Base-by-base conservation (phyloP, 2,113 vertebrate species). In the Glareola pratincola region DNA sequence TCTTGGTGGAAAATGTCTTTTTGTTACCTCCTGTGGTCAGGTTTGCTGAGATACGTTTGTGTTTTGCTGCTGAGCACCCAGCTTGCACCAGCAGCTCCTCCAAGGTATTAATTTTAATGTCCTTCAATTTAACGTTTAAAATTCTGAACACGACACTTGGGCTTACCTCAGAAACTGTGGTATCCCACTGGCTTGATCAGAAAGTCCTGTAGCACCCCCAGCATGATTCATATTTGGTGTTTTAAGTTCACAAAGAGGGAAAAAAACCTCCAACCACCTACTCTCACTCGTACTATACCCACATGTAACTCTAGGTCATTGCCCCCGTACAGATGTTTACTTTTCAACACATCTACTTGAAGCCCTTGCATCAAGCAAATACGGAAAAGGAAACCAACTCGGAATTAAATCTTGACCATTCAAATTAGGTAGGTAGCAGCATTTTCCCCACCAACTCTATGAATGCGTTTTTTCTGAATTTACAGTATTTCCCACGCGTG, bases 171-270 rank as follows among this genome's bases (percentile, higher is more conserved):
- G 50, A 74, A 88, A 57, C 26, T 8, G n/a, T 41, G 20, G 39
- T 30, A 37, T 64, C 45, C 77, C 56, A 78, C 1, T 78, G 89
- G 77, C 76, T 69, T 71, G 53, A 41, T 48, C 69, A 95, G 81
- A 82, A 96, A 91, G 66, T 18, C 73, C 92, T 88, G 14, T 41
- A 67, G 90, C 77, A 71, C 12, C 41, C 29, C 60, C 27, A 67
- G 20, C 5, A 8, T 85, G 87, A 94, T 63, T 87, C 87, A 85
- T 23, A 47, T 47, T 54, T 63, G 47, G 1, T 3, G 23, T 71
- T 93, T 89, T n/a, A 53, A 76, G 21, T 86, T 64, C 62, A 62
- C 45, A 53, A 45, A 64, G n/a, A 66, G 16, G 9, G 24, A 14
- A 43, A 36, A 30, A 88, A 83, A 12, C 0, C 3, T 51, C n/a